Evolutionary conservation across 2,113 vertebrate species (phyloP).

Genomic region (mouse (Mus musculus)): GRCm39 chr5:117988001-117988500

Average conservation of each 20-base stretch:
- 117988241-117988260: conserved; percentile 78
- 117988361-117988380: neutral
- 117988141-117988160: conserved; percentile 58
- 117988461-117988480: too few species aligned
- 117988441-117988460: too few species aligned
- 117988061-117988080: too few species aligned
- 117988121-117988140: neutral
- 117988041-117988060: too few species aligned
- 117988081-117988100: accelerated
- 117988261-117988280: conserved; percentile 73
- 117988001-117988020: neutral
- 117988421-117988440: too few species aligned
- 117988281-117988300: conserved; percentile 77
- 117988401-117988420: too few species aligned
- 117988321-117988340: conserved; percentile 64
- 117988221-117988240: conserved; percentile 75
- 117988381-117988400: neutral
- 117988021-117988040: too few species aligned
- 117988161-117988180: conserved; percentile 50
- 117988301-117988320: conserved; percentile 29
- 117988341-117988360: neutral
- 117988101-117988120: neutral
- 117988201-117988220: conserved; percentile 72
- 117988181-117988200: conserved; percentile 62
- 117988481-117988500: too few species aligned